Conservation (phyloP, 2,113 vertebrate species). For the Kobus ellipsiprymnus region DNA sequence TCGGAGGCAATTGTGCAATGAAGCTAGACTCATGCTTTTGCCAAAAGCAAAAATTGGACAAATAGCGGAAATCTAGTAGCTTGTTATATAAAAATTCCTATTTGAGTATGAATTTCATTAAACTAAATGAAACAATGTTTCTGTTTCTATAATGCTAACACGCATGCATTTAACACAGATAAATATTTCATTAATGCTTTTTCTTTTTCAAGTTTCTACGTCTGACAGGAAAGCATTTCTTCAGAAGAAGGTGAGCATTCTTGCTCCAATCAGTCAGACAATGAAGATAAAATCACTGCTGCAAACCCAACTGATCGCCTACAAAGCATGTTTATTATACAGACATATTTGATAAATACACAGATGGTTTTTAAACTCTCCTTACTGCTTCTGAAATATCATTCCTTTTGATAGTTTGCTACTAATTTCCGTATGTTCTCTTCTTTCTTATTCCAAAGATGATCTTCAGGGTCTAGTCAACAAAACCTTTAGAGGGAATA, state of each 20-base stretch:
- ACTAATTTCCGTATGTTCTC: constrained; percentile 37
- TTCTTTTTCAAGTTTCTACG: not conserved
- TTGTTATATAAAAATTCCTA: constrained; percentile 10
- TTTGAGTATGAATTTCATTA: constrained; percentile 3
- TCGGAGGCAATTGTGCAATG: constrained; percentile 26
- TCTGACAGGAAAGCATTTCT: not conserved
- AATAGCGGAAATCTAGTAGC: not conserved
- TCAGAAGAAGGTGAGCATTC: not conserved
- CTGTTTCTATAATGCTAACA: not conserved
- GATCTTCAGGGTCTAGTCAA: constrained; percentile 27
- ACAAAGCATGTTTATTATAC: constrained; percentile 25
- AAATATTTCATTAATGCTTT: constrained; percentile 22
- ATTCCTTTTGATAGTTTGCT: constrained; percentile 37
- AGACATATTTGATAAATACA: constrained; percentile 31
- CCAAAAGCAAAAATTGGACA: constrained; percentile 22
- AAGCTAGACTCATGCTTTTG: not conserved
- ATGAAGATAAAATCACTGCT: not conserved
- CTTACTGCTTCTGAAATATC: not conserved
- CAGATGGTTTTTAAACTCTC: constrained; percentile 43
- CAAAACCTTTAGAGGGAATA: constrained; percentile 10
- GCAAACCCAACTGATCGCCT: not conserved
- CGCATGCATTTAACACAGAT: not conserved
- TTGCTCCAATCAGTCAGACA: not conserved
- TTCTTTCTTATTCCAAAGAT: constrained; percentile 13
- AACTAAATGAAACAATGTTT: not conserved